These are phyloP conservation scores for Lytechinus pictus DNA, from an alignment of 35 echinoderm and acorn worm species.

Conservation along the genomic window DNA sequence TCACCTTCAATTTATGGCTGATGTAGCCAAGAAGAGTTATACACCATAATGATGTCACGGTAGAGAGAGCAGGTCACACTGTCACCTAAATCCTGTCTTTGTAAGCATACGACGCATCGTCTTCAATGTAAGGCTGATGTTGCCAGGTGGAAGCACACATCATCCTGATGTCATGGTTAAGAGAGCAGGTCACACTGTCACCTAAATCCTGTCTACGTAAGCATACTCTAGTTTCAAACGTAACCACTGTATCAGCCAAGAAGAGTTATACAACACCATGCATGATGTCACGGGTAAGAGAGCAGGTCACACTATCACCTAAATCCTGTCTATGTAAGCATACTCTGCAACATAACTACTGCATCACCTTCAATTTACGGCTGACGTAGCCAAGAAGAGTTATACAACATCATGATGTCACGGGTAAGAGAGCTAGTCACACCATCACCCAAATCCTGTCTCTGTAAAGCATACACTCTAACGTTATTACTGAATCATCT, in stretches of 20 bases:
- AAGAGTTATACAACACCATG: conserved; percentile 84
- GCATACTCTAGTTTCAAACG: no score
- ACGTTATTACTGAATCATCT: no score
- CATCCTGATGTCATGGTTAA: conserved; percentile 62
- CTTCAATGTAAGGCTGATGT: conserved; percentile 86
- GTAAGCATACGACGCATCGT: conserved; percentile 49
- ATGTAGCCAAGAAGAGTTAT: conserved; percentile 77
- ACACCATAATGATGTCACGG: conserved; percentile 70
- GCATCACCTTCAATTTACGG: conserved; percentile 80
- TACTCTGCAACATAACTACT: no score
- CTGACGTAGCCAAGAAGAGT: conserved; percentile 77
- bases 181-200: no score
- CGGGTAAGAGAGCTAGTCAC: no score
- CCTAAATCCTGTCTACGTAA: no score
- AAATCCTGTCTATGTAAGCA: no score
- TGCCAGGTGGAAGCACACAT: conserved; percentile 79
- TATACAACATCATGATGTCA: conserved; percentile 77
- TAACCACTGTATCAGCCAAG: conserved; percentile 74
- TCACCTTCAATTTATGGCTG: conserved; percentile 85
- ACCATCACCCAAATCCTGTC: no score
- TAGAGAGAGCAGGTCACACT: no score
- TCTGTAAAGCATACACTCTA: no score
- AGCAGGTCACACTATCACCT: no score
- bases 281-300: conserved; percentile 24
- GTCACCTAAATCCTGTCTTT: conserved; percentile 82